Percentiles rank a stretch among this genome's conserved stretches.
Conservation (phyloP, 2,113 vertebrate species). For the Cercocebus atys region DNA sequence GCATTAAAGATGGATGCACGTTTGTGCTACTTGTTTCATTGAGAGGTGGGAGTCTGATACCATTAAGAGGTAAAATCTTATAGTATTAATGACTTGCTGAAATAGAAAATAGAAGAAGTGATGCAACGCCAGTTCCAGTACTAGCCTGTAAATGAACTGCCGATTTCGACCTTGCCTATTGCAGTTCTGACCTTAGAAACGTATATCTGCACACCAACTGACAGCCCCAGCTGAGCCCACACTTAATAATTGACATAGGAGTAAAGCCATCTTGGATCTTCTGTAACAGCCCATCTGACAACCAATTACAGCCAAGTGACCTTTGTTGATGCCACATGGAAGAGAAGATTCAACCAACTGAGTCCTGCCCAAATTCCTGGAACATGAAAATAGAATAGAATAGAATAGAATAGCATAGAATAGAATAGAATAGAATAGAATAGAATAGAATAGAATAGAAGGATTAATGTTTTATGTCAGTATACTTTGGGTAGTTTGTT, state of each 20-base stretch:
- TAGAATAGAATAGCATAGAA: too few species aligned
- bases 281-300: neutral
- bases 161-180: neutral
- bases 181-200: neutral
- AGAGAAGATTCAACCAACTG: neutral
- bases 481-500: neutral
- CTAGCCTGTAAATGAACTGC: neutral
- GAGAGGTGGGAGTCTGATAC: neutral
- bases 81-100: neutral
- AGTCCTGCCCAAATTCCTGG: neutral
- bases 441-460: neutral
- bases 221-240: neutral
- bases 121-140: neutral
- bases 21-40: neutral
- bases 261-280: neutral
- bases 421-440: too few species aligned
- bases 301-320: neutral
- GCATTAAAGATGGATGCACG: neutral
- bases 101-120: neutral
- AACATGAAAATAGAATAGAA: neutral
- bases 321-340: neutral
- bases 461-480: neutral
- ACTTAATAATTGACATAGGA: neutral
- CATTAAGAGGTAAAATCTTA: neutral
- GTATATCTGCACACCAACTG: fast-evolving